Conservation (phyloP, 2,888 invertebrate genomes). For the Habroteleia sp. region DNA sequence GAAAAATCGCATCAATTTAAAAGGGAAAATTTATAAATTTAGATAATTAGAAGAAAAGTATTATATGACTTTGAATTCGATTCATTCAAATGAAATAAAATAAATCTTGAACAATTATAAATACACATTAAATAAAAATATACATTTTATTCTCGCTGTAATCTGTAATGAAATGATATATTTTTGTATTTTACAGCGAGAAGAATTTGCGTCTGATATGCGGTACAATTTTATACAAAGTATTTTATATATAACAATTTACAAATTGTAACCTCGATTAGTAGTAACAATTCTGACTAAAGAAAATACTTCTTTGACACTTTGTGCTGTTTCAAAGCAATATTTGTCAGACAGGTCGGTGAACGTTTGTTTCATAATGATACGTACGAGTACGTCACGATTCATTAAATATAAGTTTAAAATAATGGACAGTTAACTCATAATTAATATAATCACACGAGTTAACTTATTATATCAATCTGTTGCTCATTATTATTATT, state of each 20-base stretch:
- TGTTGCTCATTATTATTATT: too few relatives aligned
- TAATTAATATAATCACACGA: slow-evolving; percentile 54
- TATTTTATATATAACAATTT: slow-evolving; percentile 41
- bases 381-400: slow-evolving; percentile 16
- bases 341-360: too few relatives aligned
- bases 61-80: too few relatives aligned
- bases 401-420: slow-evolving; percentile 39
- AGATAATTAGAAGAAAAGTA: too few relatives aligned
- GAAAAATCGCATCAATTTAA: too few relatives aligned
- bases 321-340: too few relatives aligned
- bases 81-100: slow-evolving; percentile 10
- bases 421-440: slow-evolving; percentile 40
- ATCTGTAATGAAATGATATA: slow-evolving; percentile 16
- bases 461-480: slow-evolving; percentile 43
- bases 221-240: slow-evolving; percentile 44
- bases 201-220: slow-evolving; percentile 5
- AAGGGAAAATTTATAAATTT: too few relatives aligned
- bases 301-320: too few relatives aligned
- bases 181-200: slow-evolving; percentile 28
- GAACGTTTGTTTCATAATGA: too few relatives aligned
- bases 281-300: slow-evolving; percentile 23
- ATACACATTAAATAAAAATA: slow-evolving; percentile 37
- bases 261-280: slow-evolving; percentile 36
- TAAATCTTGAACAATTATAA: slow-evolving; percentile 22
- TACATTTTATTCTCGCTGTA: slow-evolving; percentile 39